Evolutionary conservation across 1,140 invertebrate genomes (phyloP).

Genomic region (Drosophila chauvacae): DNA sequence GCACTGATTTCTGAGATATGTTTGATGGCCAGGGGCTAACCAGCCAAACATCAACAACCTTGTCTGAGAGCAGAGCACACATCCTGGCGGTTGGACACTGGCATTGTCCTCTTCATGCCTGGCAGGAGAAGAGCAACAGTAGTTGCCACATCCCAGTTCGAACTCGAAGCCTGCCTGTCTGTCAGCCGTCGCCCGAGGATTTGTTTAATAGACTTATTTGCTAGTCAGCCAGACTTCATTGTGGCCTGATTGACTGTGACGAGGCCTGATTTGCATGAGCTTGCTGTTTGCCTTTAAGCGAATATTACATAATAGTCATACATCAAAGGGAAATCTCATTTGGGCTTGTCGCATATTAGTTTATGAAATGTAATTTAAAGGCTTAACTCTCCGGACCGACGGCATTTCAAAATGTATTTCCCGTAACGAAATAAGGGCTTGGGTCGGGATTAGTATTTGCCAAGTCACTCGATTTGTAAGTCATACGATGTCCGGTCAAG

Average conservation of each 20-base stretch:
- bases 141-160: constrained; percentile 22
- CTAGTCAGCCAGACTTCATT: constrained; percentile 38
- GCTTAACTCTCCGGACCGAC: constrained; percentile 21
- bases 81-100: constrained; percentile 16
- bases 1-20: constrained; percentile 3
- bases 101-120: constrained; percentile 39
- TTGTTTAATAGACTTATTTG: constrained; percentile 64
- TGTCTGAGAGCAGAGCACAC: constrained; percentile 33
- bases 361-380: constrained; percentile 39
- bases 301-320: constrained; percentile 20
- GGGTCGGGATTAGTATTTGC: constrained; percentile 30
- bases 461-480: constrained; percentile 11
- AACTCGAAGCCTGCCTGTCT: constrained; percentile 6
- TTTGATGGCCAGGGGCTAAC: constrained; percentile 1
- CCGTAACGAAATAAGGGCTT: constrained; percentile 14
- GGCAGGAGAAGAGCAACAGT: constrained; percentile 31
- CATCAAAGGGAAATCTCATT: constrained; percentile 31
- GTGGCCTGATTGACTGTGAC: constrained; percentile 69
- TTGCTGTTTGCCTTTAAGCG: constrained; percentile 12
- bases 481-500: constrained; percentile 15
- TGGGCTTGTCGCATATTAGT: constrained; percentile 21
- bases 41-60: constrained; percentile 24
- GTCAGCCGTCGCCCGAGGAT: constrained; percentile 22
- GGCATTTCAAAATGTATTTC: constrained; percentile 23
- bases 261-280: constrained; percentile 48